Conservation (phyloP, 1,140 invertebrate species). For the Brachionus asplanchnoidis region DNA sequence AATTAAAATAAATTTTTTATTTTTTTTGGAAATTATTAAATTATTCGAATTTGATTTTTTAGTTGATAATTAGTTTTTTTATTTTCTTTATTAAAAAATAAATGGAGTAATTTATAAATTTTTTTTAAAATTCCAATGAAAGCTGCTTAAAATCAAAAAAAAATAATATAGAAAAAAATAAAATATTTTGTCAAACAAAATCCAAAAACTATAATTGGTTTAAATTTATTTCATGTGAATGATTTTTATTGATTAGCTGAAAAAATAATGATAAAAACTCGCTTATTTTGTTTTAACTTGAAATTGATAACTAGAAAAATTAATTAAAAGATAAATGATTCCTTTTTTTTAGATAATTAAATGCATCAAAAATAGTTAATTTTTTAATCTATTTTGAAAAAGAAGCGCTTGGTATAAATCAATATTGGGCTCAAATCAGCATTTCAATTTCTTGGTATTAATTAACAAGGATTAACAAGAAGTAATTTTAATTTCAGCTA, state of each 20-base stretch:
- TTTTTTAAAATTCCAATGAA: too few species aligned
- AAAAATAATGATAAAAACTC: not conserved
- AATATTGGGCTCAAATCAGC: not conserved
- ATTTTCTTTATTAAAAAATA: too few species aligned
- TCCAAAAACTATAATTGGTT: too few species aligned
- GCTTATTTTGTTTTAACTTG: not conserved
- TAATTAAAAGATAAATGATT: too few species aligned
- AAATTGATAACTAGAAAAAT: not conserved
- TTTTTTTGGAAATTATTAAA: too few species aligned
- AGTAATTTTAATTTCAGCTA: constrained; percentile 12
- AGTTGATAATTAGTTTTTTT: too few species aligned
- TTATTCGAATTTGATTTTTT: too few species aligned
- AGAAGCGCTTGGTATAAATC: not conserved
- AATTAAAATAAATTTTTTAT: too few species aligned
- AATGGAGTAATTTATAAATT: too few species aligned
- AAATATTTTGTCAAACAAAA: too few species aligned
- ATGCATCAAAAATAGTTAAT: not conserved
- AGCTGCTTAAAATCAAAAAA: not conserved
- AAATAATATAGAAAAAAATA: too few species aligned
- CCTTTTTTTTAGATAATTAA: not conserved
- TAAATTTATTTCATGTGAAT: not conserved
- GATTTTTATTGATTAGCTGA: not conserved
- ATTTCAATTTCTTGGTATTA: not conserved
- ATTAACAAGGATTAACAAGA: not conserved
- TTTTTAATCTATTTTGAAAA: not conserved